phyloP scores from a whole-genome alignment of 2,888 invertebrate species.

The Trissonchulus latispiculum region DNA sequence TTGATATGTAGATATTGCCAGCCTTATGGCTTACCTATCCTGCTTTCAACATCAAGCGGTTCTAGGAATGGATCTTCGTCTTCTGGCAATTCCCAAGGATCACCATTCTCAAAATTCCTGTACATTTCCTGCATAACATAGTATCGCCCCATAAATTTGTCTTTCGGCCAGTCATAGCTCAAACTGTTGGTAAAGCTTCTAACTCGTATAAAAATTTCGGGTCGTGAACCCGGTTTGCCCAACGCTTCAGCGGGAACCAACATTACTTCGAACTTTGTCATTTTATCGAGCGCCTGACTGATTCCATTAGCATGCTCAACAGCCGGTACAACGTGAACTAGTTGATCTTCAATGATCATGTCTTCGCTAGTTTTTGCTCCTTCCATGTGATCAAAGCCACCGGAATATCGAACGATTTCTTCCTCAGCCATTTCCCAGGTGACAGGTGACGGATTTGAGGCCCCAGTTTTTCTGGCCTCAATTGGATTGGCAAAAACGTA shows the following conservation, averaged over 20 bases:
- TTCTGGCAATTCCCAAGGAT: conserved; percentile 39
- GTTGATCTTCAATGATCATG: conserved; percentile 46
- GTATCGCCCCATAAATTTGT: conserved; percentile 50
- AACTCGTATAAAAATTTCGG: conserved; percentile 46
- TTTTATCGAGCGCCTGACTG: conserved; percentile 49
- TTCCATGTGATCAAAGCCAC: neutral
- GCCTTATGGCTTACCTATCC: too few relatives aligned
- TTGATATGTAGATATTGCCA: too few relatives aligned
- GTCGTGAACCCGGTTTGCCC: conserved; percentile 41
- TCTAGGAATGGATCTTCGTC: conserved; percentile 50
- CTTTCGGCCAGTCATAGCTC: conserved; percentile 49
- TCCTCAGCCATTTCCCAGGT: conserved; percentile 21
- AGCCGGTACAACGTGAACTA: conserved; percentile 49
- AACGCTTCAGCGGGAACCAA: conserved; percentile 48
- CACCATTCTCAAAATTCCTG: conserved; percentile 48
- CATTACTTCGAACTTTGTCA: conserved; percentile 49
- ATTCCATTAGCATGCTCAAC: conserved; percentile 51
- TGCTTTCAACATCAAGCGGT: conserved; percentile 45
- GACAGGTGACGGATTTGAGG: conserved; percentile 22
- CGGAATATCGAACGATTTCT: conserved; percentile 8
- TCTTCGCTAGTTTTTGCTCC: neutral
- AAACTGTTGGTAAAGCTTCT: conserved; percentile 47
- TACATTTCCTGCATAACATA: conserved; percentile 51
- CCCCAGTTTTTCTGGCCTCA: conserved; percentile 30
- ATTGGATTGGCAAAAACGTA: conserved; percentile 49